These are phyloP conservation scores for Leptopilina clavipes DNA, from an alignment of 1,140 invertebrate species.

Conservation along the genomic window DNA sequence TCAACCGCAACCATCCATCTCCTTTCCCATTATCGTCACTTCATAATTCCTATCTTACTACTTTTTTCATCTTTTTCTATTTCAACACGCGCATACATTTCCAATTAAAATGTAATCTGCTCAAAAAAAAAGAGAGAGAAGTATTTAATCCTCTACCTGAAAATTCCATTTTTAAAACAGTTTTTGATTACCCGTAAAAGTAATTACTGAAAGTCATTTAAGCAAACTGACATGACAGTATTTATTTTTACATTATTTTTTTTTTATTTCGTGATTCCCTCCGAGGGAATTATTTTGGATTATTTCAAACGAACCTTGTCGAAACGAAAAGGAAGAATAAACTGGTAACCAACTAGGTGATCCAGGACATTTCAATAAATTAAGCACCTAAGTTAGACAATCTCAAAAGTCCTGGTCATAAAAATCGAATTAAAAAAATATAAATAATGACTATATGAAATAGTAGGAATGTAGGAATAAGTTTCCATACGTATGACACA, in stretches of 20 bases:
- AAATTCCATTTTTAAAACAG: too few relatives aligned
- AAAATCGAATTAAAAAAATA: neutral
- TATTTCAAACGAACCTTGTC: too few relatives aligned
- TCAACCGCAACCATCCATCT: constrained; percentile 47
- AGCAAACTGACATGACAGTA: too few relatives aligned
- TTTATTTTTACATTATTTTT: too few relatives aligned
- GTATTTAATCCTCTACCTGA: too few relatives aligned
- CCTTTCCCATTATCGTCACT: constrained; percentile 51
- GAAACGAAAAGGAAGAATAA: too few relatives aligned
- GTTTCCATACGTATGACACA: neutral
- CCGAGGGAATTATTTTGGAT: too few relatives aligned
- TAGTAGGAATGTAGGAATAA: neutral
- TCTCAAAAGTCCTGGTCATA: too few relatives aligned
- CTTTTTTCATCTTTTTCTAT: neutral
- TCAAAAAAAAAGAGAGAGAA: neutral
- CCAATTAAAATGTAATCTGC: neutral
- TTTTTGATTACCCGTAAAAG: neutral
- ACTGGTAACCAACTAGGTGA: too few relatives aligned
- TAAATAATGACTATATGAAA: neutral
- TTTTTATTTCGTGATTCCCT: too few relatives aligned
- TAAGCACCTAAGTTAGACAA: too few relatives aligned
- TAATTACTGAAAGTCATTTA: neutral
- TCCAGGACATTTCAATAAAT: too few relatives aligned
- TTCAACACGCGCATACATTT: neutral
- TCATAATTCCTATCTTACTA: neutral